Evolutionary conservation across 2,888 invertebrate species (phyloP).

Genomic region (Ptychoptera contaminata): DNA sequence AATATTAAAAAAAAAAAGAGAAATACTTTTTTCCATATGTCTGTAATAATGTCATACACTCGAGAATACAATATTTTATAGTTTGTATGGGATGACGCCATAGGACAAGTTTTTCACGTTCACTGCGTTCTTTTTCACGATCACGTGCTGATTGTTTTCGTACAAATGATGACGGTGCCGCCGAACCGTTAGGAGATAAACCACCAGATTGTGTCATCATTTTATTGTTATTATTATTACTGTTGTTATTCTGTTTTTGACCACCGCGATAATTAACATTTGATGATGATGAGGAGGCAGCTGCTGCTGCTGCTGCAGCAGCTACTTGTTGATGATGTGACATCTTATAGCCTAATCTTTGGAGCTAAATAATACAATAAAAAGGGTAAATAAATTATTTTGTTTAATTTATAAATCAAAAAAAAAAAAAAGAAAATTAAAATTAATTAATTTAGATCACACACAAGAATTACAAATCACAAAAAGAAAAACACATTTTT

Average conservation of each 20-base stretch:
- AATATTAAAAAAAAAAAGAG: too few relatives aligned
- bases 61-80: conserved; percentile 61
- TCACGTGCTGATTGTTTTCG: conserved; percentile 18
- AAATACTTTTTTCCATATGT: conserved; percentile 40
- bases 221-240: conserved; percentile 4
- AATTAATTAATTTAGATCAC: neutral
- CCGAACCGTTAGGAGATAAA: conserved; percentile 15
- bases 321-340: conserved; percentile 25
- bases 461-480: neutral
- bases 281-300: neutral
- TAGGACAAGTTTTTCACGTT: conserved; percentile 51
- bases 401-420: too few relatives aligned
- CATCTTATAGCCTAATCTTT: conserved; percentile 50
- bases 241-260: conserved; percentile 17
- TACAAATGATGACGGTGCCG: conserved; percentile 16
- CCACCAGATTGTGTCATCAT: conserved; percentile 8
- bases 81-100: conserved; percentile 71
- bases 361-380: conserved; percentile 32
- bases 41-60: conserved; percentile 47
- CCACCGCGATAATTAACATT: neutral
- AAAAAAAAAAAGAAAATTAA: neutral
- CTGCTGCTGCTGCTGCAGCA: neutral
- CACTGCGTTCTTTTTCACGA: conserved; percentile 36
- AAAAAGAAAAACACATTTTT: neutral
- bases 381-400: conserved; percentile 14